Percentiles rank a stretch among this genome's conserved stretches.
phyloP scores from a whole-genome alignment of 2,888 invertebrate genomes.

The Prosapia bicincta region DNA sequence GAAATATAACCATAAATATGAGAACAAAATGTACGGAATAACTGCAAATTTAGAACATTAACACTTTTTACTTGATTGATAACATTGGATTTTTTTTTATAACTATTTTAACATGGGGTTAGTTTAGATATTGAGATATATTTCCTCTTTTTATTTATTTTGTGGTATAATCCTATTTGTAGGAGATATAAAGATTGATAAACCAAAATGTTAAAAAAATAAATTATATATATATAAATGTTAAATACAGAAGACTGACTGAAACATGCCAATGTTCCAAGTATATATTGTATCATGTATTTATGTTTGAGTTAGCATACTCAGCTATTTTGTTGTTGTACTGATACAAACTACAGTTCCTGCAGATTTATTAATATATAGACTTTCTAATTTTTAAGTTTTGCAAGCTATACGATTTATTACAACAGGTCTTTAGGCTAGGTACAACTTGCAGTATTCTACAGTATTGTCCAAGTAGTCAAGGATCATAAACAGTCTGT shows the following conservation, averaged over 20 bases:
- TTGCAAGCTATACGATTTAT: conserved; percentile 21
- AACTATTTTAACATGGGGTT: too few relatives aligned
- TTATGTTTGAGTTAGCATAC: conserved; percentile 22
- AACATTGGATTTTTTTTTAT: too few relatives aligned
- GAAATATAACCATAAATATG: too few relatives aligned
- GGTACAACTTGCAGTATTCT: conserved; percentile 36
- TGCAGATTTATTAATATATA: conserved; percentile 32
- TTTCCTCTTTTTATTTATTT: not conserved
- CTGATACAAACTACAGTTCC: conserved; percentile 39
- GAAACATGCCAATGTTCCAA: conserved; percentile 40
- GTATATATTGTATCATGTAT: conserved; percentile 31
- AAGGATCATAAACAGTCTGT: not conserved
- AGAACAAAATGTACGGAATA: too few relatives aligned
- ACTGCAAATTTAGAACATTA: too few relatives aligned
- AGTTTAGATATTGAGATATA: not conserved
- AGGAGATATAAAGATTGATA: not conserved
- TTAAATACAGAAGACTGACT: conserved; percentile 38
- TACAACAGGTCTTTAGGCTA: conserved; percentile 31
- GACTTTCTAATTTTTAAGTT: conserved; percentile 31
- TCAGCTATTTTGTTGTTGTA: conserved; percentile 33
- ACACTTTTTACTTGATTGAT: too few relatives aligned
- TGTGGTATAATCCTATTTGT: not conserved
- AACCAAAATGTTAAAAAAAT: not conserved
- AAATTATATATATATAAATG: conserved; percentile 5
- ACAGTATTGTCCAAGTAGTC: conserved; percentile 36